Evolutionary conservation across 2,888 invertebrate genomes (phyloP), one percentile per base, ranked within the genome.

Genomic region (Drosophila nigritarsus): DNA sequence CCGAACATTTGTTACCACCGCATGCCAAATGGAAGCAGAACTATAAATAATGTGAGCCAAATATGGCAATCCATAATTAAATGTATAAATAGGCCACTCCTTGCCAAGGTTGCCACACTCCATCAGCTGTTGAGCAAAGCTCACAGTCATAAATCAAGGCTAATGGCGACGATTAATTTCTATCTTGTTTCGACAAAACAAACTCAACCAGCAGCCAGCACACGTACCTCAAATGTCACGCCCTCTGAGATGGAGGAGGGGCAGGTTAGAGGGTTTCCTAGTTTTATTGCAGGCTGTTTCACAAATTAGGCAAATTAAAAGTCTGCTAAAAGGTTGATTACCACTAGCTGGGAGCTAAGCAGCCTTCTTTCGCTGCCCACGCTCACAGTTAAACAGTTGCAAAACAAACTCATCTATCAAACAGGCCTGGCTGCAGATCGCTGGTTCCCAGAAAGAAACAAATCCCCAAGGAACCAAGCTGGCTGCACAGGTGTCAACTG

Each of bases 111-210:
- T 42, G 54, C 59, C 63, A 55, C 63, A 55, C 62, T 59, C 54
- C 48, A 62, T 42, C 59, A 60, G 72, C 42, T 62, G 73, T 65
- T 63, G 49, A 61, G 65, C 65, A 58, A 58, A 69, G 63, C 67
- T 71, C 53, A 55, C 60, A 51, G 56, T 66, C 79, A 87, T 85
- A 89, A 85, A 85, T 85, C 89, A 85, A 84, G 78, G 64, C 74
- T 73, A 89, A 85, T 89, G 80, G 80, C 72, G 60, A 60, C 85
- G 78, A 87, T 85, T 85, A 87, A 89, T 89, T 89, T 80, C 63
- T 72, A 68, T 82, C 72, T 69, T 54, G 54, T 67, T 71, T 69
- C 38, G 53, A 64, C 54, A 64, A 62, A 64, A 56, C 42, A 61
- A 53, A 61, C 40, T 32, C 51, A 64, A 56, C 48, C 32, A 62